Percentiles rank a stretch among this genome's conserved stretches.
Conservation (phyloP, 1,140 invertebrate genomes). For the Melanaphis sacchari region DNA sequence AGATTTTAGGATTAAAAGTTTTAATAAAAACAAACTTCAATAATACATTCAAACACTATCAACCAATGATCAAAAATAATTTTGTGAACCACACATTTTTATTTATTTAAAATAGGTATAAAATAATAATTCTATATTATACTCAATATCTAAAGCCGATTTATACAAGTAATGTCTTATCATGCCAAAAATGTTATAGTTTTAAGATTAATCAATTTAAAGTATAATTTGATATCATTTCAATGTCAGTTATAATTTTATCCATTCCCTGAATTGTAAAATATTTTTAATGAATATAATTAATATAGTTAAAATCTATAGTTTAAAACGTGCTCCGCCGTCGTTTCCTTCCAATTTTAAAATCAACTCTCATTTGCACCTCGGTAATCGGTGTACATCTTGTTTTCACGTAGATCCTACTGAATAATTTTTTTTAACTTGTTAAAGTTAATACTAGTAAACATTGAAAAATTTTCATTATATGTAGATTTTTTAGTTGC, state of each 20-base stretch:
- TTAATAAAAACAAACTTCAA: background rate
- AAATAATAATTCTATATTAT: background rate
- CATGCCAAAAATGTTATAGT: background rate
- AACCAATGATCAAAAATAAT: background rate
- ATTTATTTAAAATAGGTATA: background rate
- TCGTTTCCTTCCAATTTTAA: background rate
- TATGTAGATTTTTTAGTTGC: background rate
- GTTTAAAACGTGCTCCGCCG: background rate
- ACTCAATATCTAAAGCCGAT: background rate
- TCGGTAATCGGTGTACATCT: background rate
- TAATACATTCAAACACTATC: background rate
- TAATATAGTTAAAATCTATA: background rate
- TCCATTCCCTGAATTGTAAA: background rate
- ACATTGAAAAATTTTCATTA: background rate
- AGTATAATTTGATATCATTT: background rate
- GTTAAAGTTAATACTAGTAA: background rate
- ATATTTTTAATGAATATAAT: background rate
- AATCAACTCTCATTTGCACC: background rate
- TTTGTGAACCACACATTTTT: background rate
- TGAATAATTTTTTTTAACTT: conserved; percentile 27
- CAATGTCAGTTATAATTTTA: background rate
- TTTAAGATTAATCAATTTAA: background rate
- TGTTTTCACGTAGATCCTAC: background rate
- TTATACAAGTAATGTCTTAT: background rate
- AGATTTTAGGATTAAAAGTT: background rate